These are phyloP conservation scores for Machimus atricapillus DNA, from an alignment of 2,888 invertebrate genomes.

Conservation along the genomic window DNA sequence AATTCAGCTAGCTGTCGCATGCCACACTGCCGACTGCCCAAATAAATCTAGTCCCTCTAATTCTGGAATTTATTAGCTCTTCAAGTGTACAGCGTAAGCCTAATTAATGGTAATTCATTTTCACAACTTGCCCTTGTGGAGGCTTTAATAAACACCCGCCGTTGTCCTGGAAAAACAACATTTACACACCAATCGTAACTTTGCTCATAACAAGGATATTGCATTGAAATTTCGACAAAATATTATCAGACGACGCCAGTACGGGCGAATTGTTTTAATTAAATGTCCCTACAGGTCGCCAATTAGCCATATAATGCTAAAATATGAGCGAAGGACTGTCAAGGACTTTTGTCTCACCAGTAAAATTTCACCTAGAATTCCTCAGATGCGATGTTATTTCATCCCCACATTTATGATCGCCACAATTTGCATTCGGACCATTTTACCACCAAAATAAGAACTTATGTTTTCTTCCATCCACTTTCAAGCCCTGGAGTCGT, in stretches of 20 bases:
- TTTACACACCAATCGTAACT: neutral
- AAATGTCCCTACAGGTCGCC: neutral
- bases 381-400: neutral
- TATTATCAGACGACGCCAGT: neutral
- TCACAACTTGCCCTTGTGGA: neutral
- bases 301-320: neutral
- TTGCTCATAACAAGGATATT: neutral
- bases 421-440: neutral
- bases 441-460: neutral
- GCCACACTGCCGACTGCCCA: neutral
- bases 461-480: neutral
- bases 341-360: neutral
- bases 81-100: neutral
- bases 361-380: neutral
- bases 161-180: neutral
- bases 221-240: neutral
- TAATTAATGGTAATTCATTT: neutral
- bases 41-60: neutral
- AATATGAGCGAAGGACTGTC: neutral
- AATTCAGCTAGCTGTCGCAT: neutral
- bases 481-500: neutral
- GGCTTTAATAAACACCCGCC: neutral
- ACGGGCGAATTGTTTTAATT: neutral
- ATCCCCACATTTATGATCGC: neutral
- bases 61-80: neutral